Base-by-base conservation (phyloP, 2,888 invertebrate genomes). In the Carpatolechia fugitivella region DNA sequence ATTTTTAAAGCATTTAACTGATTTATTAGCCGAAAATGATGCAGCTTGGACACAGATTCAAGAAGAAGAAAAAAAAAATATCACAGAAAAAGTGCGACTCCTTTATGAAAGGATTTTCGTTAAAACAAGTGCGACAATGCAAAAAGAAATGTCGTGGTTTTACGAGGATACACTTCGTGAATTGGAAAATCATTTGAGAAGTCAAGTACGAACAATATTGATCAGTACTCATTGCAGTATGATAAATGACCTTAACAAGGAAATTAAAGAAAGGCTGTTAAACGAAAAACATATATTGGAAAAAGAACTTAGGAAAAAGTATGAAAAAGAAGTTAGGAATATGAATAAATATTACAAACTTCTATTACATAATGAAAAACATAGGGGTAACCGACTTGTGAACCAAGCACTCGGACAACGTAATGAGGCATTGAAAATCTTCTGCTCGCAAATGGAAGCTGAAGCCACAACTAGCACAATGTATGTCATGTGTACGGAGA, bases 401-500 rank as follows among this genome's bases (percentile, higher is more conserved):
- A 78, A 79, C 57, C 61, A 70, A 51, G 76, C 78, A 3, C 62
- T 82, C 35, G 52, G 62, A 52, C 78, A 82, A 57, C 75, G 82
- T 68, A 89, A 90, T 61, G 80, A 86, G 55, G 81, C 82, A 1
- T 58, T 90, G 3, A 72, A 68, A 63, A 77, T 80, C 24, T 88
- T 85, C 67, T 79, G 72, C 44, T 78, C 62, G 58, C 80, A 81
- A 66, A 68, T 80, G 51, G 79, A 87, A 65, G 70, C 80, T 20
- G 80, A 85, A 66, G 82, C 78, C 57, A 64, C 77, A 30, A 82
- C 85, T 4, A 79, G 80, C 54, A 80, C 82, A 6, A 89, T 90
- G 83, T 90, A 89, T 62, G 64, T 89, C 29, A 79, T 90, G 79
- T 81, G 84, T 50, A 69, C 76, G 5, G 88, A 89, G 63, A 74